These are phyloP conservation scores for Papilio gigon DNA, from an alignment of 2,888 invertebrate genomes.

Conservation along the genomic window DNA sequence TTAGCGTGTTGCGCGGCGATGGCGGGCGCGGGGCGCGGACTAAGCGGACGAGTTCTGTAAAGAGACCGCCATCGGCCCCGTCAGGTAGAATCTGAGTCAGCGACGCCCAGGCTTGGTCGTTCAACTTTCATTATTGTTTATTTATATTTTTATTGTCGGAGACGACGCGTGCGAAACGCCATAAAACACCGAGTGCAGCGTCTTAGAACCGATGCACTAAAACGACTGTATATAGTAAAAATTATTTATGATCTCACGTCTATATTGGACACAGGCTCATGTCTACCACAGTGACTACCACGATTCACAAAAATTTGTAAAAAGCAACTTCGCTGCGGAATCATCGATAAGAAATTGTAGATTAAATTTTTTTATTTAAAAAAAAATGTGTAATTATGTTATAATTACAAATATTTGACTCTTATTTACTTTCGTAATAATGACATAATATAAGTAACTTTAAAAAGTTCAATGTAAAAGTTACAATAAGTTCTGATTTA, in stretches of 20 bases:
- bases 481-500: not conserved
- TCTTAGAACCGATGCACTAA: conserved; percentile 1
- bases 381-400: too few relatives aligned
- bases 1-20: not conserved
- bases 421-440: too few relatives aligned
- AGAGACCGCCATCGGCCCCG: conserved; percentile 51
- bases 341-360: too few relatives aligned
- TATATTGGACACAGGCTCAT: not conserved
- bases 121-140: conserved; percentile 77
- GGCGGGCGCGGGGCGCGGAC: not conserved
- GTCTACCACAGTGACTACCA: not conserved
- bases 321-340: too few relatives aligned
- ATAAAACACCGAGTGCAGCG: conserved; percentile 42
- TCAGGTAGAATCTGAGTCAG: conserved; percentile 77
- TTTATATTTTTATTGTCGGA: conserved; percentile 69
- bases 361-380: too few relatives aligned
- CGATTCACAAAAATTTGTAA: not conserved
- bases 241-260: not conserved
- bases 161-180: conserved; percentile 60
- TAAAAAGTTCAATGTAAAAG: conserved; percentile 6
- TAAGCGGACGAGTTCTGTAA: conserved; percentile 54
- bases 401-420: too few relatives aligned
- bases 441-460: not conserved
- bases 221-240: not conserved
- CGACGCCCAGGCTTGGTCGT: conserved; percentile 64